Evolutionary conservation across 2,888 invertebrate species (phyloP).

Genomic region (Drosophila buzzatii): DNA sequence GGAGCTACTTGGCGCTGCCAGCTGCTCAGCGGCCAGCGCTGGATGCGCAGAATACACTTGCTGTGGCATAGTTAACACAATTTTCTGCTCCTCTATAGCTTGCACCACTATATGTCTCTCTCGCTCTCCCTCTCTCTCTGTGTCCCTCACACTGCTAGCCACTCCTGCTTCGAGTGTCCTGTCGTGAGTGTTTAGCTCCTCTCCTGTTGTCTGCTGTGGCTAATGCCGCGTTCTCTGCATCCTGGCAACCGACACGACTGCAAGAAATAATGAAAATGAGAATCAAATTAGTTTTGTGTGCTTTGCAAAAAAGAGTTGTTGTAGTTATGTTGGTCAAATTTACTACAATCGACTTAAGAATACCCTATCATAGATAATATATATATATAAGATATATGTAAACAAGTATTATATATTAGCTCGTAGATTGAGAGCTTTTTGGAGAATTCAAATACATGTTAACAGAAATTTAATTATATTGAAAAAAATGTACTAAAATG

Average conservation of each 20-base stretch:
- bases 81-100: constrained; percentile 15
- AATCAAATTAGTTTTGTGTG: constrained; percentile 68
- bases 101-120: not conserved
- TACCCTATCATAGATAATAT: constrained; percentile 11
- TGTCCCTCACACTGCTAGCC: not conserved
- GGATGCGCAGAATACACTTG: constrained; percentile 84
- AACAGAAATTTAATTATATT: too few relatives aligned
- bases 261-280: constrained; percentile 10
- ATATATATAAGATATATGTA: not conserved
- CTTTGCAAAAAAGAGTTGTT: not conserved
- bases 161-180: constrained; percentile 21
- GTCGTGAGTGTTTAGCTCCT: constrained; percentile 20
- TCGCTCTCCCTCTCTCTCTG: constrained; percentile 10
- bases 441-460: too few relatives aligned
- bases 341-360: not conserved
- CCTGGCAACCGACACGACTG: constrained; percentile 64
- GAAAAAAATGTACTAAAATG: too few relatives aligned
- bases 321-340: too few relatives aligned
- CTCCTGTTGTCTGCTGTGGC: constrained; percentile 42
- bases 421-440: too few relatives aligned
- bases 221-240: constrained; percentile 64
- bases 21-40: constrained; percentile 82
- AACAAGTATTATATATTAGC: not conserved
- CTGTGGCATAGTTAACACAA: constrained; percentile 69
- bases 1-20: constrained; percentile 65